These are phyloP conservation scores for Meiosimyza decipiens DNA, from an alignment of 2,888 invertebrate species.

Conservation along the genomic window DNA sequence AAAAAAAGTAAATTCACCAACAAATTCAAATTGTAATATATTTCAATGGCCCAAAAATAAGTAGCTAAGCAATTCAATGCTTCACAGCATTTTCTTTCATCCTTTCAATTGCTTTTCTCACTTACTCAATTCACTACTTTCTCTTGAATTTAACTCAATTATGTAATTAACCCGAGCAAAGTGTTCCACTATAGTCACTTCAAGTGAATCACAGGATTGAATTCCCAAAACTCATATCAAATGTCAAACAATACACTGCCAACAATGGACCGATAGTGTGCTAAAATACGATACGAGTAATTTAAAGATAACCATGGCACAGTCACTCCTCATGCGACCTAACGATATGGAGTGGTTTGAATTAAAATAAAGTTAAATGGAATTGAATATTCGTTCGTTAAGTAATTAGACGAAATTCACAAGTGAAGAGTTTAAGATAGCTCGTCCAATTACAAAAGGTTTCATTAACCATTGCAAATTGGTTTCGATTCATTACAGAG, in stretches of 20 bases:
- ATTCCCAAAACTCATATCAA: slow-evolving; percentile 55
- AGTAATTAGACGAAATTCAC: slow-evolving; percentile 5
- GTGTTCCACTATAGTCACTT: slow-evolving; percentile 1
- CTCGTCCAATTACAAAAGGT: slow-evolving; percentile 36
- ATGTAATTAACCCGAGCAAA: slow-evolving; percentile 62
- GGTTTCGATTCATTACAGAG: slow-evolving; percentile 57
- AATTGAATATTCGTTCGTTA: neutral
- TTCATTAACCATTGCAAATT: slow-evolving; percentile 61
- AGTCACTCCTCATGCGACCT: neutral
- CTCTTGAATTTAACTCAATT: slow-evolving; percentile 58
- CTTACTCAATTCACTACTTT: neutral
- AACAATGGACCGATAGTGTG: neutral
- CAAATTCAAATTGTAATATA: too few species aligned
- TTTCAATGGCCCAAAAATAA: too few species aligned
- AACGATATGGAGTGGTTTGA: slow-evolving; percentile 2
- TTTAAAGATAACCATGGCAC: slow-evolving; percentile 1
- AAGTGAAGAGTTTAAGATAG: too few species aligned
- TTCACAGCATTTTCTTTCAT: too few species aligned
- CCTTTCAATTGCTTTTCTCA: neutral
- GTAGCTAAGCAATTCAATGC: too few species aligned
- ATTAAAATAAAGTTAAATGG: slow-evolving; percentile 9
- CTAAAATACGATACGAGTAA: slow-evolving; percentile 4
- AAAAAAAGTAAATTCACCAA: too few species aligned
- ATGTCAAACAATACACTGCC: slow-evolving; percentile 54
- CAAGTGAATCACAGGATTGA: slow-evolving; percentile 23